phyloP scores from a whole-genome alignment of 2,113 vertebrate species.

The Protobothrops mucrosquamatus region DNA sequence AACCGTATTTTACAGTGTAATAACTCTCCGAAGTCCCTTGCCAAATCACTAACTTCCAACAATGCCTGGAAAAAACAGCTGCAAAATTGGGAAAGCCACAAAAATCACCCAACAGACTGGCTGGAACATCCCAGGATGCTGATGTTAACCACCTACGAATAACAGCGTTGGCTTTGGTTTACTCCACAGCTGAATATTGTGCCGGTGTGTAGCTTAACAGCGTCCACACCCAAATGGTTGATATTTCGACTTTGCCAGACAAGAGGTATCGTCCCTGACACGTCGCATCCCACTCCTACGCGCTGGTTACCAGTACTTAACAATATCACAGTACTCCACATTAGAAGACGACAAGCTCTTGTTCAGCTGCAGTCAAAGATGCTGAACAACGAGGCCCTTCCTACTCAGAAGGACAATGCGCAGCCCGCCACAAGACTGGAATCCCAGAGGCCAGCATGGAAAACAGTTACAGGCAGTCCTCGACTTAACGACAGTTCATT shows the following conservation, averaged over 20 bases:
- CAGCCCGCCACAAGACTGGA: background rate
- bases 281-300: background rate
- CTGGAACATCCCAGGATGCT: no score
- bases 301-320: background rate
- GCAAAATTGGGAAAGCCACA: background rate
- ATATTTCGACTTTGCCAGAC: background rate
- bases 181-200: background rate
- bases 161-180: no score
- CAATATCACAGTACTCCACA: background rate
- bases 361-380: background rate
- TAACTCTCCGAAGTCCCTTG: background rate
- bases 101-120: background rate
- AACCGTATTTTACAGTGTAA: background rate
- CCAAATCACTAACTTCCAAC: background rate
- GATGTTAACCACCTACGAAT: background rate
- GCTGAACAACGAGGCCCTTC: background rate
- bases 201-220: background rate
- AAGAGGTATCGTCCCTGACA: background rate
- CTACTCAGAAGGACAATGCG: background rate
- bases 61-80: background rate
- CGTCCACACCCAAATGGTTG: background rate
- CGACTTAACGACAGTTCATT: no score
- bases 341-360: background rate
- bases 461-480: background rate
- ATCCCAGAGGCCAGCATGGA: background rate